These are phyloP conservation scores for Gallinago media DNA, from an alignment of 2,113 vertebrate species.

Conservation along the genomic window DNA sequence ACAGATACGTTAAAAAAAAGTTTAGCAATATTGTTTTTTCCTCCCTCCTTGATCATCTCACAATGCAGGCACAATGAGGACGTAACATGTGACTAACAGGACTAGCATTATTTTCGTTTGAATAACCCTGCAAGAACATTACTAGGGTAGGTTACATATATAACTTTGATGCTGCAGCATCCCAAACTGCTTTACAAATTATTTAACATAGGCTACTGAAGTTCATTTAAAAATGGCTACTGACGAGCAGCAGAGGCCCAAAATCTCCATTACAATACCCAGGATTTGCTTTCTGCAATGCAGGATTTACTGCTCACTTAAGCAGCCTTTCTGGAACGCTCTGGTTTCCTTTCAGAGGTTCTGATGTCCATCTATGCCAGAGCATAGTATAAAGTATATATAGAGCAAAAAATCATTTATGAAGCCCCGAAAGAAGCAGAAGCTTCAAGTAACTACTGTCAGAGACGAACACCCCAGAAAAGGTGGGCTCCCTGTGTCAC, in stretches of 20 bases:
- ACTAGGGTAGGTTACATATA: not conserved
- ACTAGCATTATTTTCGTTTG: not conserved
- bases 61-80: slow-evolving; percentile 33
- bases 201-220: not conserved
- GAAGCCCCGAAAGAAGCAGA: not conserved
- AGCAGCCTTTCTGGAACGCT: not conserved
- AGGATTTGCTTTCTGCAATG: not conserved
- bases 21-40: slow-evolving; percentile 45
- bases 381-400: too few species aligned
- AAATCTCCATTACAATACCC: not conserved
- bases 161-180: not conserved
- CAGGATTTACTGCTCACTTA: not conserved
- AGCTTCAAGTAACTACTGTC: not conserved
- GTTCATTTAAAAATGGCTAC: not conserved
- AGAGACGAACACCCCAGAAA: not conserved
- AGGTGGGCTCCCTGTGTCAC: not conserved
- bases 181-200: not conserved
- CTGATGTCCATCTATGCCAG: not conserved
- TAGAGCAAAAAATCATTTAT: not conserved
- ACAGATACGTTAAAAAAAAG: slow-evolving; percentile 70
- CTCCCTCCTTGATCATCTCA: slow-evolving; percentile 53
- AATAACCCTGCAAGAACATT: slow-evolving; percentile 7
- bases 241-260: not conserved
- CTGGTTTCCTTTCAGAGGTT: not conserved
- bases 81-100: slow-evolving; percentile 29